A percentile compares a stretch with the other conserved stretches of the same genome.
Conservation (phyloP, 2,797 vertebrate species). For the Triplophysa bombifrons region DNA sequence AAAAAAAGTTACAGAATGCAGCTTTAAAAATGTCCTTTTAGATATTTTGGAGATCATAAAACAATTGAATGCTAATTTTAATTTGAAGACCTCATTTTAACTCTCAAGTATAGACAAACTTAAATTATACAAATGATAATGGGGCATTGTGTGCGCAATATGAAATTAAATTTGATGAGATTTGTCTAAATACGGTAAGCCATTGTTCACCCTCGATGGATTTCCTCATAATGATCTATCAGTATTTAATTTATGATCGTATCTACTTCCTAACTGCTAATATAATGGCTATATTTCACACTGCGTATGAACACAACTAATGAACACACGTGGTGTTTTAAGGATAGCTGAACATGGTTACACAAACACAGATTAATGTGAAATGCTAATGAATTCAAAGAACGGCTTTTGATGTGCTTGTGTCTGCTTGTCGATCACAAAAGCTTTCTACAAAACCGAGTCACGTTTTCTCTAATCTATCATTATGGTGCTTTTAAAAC, state of each 20-base stretch:
- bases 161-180: conserved; percentile 52
- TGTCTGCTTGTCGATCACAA: conserved; percentile 36
- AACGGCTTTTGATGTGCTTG: conserved; percentile 25
- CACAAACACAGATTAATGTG: conserved; percentile 40
- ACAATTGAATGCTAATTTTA: conserved; percentile 8
- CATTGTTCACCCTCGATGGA: conserved; percentile 42
- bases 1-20: no score
- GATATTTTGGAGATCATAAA: neutral
- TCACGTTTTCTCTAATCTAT: conserved; percentile 40
- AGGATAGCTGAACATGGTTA: conserved; percentile 41
- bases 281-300: conserved; percentile 38
- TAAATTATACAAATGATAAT: conserved; percentile 49
- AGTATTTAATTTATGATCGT: conserved; percentile 52
- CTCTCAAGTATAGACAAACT: conserved; percentile 31
- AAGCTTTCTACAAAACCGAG: conserved; percentile 19
- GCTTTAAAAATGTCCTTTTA: neutral
- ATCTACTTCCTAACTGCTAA: conserved; percentile 46
- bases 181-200: conserved; percentile 49
- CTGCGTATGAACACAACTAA: conserved; percentile 32
- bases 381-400: conserved; percentile 45
- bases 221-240: conserved; percentile 53
- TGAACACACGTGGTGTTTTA: conserved; percentile 29
- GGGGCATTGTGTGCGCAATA: conserved; percentile 43
- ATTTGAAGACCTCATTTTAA: conserved; percentile 21
- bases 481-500: conserved; percentile 44